Base-by-base conservation (phyloP, 2,888 invertebrate species). In the Crossocerus cetratus region DNA sequence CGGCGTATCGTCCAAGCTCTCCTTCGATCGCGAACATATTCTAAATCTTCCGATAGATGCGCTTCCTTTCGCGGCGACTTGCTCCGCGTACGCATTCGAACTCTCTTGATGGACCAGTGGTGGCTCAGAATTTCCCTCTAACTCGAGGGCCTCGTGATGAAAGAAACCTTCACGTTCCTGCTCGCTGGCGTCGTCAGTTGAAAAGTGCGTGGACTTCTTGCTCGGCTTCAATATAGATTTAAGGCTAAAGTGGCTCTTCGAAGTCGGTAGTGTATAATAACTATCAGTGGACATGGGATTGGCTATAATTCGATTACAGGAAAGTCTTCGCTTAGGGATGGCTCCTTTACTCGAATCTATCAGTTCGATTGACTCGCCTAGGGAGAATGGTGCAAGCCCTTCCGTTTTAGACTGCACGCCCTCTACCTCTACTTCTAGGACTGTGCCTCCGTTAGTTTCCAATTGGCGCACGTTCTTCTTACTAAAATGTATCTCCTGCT, bases 171-270 rank as follows among this genome's bases (percentile, higher is more conserved):
- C 81, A 54, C 82, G 75, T 67, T 86, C 85, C 23, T 72, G 83
- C 0, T 88, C 85, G 2, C 88, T 88, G 5, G 89, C 87, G 14
- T 8, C 32, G 32, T 1, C 5, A 32, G 88, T 69, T n/a, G n/a
- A n/a, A n/a, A n/a, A n/a, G n/a, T n/a, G n/a, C 0, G 89, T 89
- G 61, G 89, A 89, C 1, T 89, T 77, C 2, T 84, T 84, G 49
- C 89, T 88, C 72, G 87, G 88, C 60, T 88, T 89, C 1, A 90
- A 76, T n/a, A 90, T 89, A 11, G 90, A 89, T 66, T 88, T 89
- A 1, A 89, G 74, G 65, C 89, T 89, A 64, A 87, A 86, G 55
- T 89, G 88, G 5, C 89, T 89, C 44, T 84, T 86, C 2, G 90
- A 89, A 14, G 74, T 80, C 0, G 89, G 83, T 14, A 83, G 13